Percentiles rank a stretch among this genome's conserved stretches.
These are phyloP conservation scores for Drosophila testacea DNA, from an alignment of 2,888 invertebrate species.

Conservation along the genomic window DNA sequence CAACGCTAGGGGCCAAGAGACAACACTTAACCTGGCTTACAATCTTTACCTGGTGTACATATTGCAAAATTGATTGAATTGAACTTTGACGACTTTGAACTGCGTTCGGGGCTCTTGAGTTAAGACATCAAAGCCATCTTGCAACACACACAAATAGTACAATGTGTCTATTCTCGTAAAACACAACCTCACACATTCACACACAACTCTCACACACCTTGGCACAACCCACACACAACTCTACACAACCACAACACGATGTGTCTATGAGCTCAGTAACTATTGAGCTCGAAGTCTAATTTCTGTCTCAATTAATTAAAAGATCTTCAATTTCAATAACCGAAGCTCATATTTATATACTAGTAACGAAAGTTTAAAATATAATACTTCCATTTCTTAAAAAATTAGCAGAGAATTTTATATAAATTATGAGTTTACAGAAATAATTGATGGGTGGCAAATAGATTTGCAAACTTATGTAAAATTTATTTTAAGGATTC, in stretches of 20 bases:
- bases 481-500: too few relatives aligned
- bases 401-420: too few relatives aligned
- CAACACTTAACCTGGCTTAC: slow-evolving; percentile 48
- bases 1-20: slow-evolving; percentile 20
- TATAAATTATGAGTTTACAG: too few relatives aligned
- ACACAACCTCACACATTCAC: background rate
- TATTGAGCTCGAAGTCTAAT: slow-evolving; percentile 12
- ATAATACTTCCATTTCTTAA: too few relatives aligned
- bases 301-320: slow-evolving; percentile 1
- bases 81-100: slow-evolving; percentile 77
- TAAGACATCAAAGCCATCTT: slow-evolving; percentile 66
- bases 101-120: slow-evolving; percentile 27
- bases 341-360: background rate
- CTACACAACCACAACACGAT: background rate
- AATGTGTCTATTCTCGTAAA: slow-evolving; percentile 11
- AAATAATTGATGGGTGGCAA: too few relatives aligned
- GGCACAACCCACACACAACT: background rate
- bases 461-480: too few relatives aligned
- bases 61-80: slow-evolving; percentile 77
- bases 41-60: slow-evolving; percentile 26
- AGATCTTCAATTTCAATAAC: slow-evolving; percentile 7
- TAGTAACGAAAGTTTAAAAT: too few relatives aligned
- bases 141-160: slow-evolving; percentile 16
- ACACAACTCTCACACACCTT: background rate
- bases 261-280: slow-evolving; percentile 8